Evolutionary conservation across 2,888 invertebrate species (phyloP), one percentile per base, ranked within the genome.

Genomic region (Sarcophaga rosellei): DNA sequence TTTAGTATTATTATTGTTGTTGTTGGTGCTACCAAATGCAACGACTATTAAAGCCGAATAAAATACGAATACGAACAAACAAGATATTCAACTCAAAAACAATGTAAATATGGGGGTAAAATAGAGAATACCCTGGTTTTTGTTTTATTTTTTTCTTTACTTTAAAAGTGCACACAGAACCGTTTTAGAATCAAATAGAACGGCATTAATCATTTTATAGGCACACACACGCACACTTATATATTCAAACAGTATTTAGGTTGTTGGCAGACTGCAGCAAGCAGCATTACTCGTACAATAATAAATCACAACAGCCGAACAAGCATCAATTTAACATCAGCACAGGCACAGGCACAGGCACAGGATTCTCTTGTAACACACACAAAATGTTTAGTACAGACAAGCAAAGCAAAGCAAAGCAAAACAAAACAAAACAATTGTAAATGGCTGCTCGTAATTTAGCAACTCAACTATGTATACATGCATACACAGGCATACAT

Each of bases 291-390:
- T 35, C 17, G 23, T 17, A 25, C 47, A 61, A 44, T 35, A 69
- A 81, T 85, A 85, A 85, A 81, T 85, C 77, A 81, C 68, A 72
- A 72, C 45, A 72, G 23, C 84, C 59, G 45, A 53, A 66, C 4
- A 8, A 59, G 59, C 57, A 57, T n/a, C 23, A 15, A 44, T 17
- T 44, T 44, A 66, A 44, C 44, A n/a, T 44, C 10, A 17, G 65
- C 61, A 44, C 11, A 61, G 44, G 63, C 63, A 70, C 20, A 21
- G 17, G 35, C 57, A 75, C 62, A 47, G 66, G 21, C 61, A 72
- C n/a, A 62, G 21, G n/a, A n/a, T 77, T 20, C 61, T 23, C 20
- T 66, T 73, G 15, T 35, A 61, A 25, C 21, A 3, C 23, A 23
- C 5, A 45, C 35, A 35, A 35, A 35, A 35, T 35, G 2, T 35